Evolutionary conservation across 2,888 invertebrate species (phyloP), one percentile per base, ranked within the genome.

Genomic region (Monoplex corrugatus): DNA sequence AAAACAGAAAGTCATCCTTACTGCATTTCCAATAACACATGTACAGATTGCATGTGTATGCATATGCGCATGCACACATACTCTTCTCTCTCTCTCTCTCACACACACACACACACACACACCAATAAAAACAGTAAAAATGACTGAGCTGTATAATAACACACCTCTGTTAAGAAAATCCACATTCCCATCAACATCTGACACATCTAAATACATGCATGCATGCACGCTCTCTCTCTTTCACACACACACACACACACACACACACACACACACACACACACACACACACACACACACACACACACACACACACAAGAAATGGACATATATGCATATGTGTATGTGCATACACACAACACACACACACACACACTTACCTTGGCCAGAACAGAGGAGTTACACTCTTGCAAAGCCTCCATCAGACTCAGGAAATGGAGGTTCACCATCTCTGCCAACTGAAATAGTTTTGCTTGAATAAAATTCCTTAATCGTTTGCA

Each of bases 381-480:
- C 96, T 98, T 98, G 93, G 98, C 98, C 5, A 99, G 97, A 57
- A 99, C 97, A 0, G 98, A 98, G 0, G 99, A 99, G 96, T 98
- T 98, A 93, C 98, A 98, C 96, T 99, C 99, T 94, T 99, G 97
- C 3, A 99, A 96, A 0, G 99, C 98, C 96, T 99, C 99, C 95
- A 99, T 97, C 91, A 99, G 97, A 95, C 98, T 98, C 91, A 99
- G 96, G 96, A 99, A 99, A 96, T 99, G 99, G 2, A 99, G 97
- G 96, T 99, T 99, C 19, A 99, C 99, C 97, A 99, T 99, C 97
- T 99, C 99, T 1, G 99, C 98, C 90, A 99, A 96, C 98, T 99
- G 96, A 92, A 88, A 82, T n/a, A 87, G 23, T n/a, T n/a, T n/a
- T n/a, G n/a, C n/a, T n/a, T n/a, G n/a, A n/a, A n/a, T n/a, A n/a